Conservation (phyloP, 92 coral and sea anemone species). For the Meandrina meandrites region DNA sequence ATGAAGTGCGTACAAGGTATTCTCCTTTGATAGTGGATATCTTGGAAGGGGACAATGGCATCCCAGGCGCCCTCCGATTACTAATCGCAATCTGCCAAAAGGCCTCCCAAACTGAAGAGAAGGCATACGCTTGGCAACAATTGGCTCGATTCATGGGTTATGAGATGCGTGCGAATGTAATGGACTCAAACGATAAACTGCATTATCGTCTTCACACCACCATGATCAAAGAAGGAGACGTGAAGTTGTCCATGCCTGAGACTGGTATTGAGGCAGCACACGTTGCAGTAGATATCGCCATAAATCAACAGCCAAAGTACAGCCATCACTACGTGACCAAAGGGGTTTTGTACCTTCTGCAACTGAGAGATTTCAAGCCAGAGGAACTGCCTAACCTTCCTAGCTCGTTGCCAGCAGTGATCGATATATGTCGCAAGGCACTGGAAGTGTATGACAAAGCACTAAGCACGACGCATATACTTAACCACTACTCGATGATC, state of each 20-base stretch:
- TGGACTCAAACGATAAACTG: neutral
- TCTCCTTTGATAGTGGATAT: constrained; percentile 50
- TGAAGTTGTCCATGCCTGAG: constrained; percentile 24
- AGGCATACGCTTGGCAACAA: constrained; percentile 76
- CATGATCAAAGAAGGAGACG: constrained; percentile 15
- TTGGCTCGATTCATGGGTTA: constrained; percentile 69
- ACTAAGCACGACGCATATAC: constrained; percentile 8
- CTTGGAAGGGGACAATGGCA: constrained; percentile 14
- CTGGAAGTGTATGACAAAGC: constrained; percentile 59
- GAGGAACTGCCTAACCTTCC: constrained; percentile 11
- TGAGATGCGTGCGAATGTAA: constrained; percentile 53
- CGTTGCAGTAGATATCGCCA: constrained; percentile 62
- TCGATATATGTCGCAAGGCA: constrained; percentile 44
- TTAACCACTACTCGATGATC: constrained; percentile 55
- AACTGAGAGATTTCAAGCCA: constrained; percentile 42
- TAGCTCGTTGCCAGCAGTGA: constrained; percentile 17
- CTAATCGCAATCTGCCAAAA: constrained; percentile 46
- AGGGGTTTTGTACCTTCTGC: constrained; percentile 52
- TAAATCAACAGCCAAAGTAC: constrained; percentile 44
- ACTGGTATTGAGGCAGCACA: constrained; percentile 72
- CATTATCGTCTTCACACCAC: constrained; percentile 2
- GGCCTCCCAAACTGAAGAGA: constrained; percentile 43
- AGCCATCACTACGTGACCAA: constrained; percentile 60
- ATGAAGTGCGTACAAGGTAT: constrained; percentile 54
- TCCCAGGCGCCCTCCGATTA: constrained; percentile 46